Evolutionary conservation across 2,113 vertebrate species (phyloP).

Genomic region (Callospermophilus lateralis): DNA sequence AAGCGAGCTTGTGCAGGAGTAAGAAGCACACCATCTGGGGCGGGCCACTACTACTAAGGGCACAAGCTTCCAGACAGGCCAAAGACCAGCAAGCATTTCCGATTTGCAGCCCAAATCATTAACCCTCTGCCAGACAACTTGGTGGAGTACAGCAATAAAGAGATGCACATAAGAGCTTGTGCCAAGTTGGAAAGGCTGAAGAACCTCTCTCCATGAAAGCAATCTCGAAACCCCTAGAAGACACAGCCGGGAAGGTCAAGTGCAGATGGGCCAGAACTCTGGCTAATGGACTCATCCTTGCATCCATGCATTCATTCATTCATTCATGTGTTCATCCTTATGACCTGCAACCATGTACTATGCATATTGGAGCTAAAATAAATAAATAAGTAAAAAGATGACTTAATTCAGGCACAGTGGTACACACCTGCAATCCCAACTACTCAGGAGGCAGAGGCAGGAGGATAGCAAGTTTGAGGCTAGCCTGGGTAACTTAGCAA

Average conservation of each 20-base stretch:
- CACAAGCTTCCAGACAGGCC: not conserved
- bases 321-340: not conserved
- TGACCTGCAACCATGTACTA: not conserved
- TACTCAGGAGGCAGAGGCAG: not conserved
- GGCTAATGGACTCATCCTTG: not conserved
- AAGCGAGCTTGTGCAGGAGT: not conserved
- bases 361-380: not conserved
- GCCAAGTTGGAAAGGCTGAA: not conserved
- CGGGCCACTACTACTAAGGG: too few species aligned
- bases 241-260: not conserved
- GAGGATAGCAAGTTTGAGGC: not conserved
- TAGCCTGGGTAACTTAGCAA: too few species aligned
- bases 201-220: not conserved
- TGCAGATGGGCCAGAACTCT: not conserved
- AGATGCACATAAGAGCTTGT: not conserved
- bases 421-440: not conserved
- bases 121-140: not conserved
- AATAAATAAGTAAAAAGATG: not conserved
- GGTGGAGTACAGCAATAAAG: not conserved
- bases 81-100: not conserved
- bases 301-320: too few species aligned
- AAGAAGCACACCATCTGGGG: not conserved
- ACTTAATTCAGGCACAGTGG: not conserved
- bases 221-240: not conserved
- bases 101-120: not conserved